Evolutionary conservation across 1,140 invertebrate species (phyloP).

Genomic region (Eriosoma lanigerum): DNA sequence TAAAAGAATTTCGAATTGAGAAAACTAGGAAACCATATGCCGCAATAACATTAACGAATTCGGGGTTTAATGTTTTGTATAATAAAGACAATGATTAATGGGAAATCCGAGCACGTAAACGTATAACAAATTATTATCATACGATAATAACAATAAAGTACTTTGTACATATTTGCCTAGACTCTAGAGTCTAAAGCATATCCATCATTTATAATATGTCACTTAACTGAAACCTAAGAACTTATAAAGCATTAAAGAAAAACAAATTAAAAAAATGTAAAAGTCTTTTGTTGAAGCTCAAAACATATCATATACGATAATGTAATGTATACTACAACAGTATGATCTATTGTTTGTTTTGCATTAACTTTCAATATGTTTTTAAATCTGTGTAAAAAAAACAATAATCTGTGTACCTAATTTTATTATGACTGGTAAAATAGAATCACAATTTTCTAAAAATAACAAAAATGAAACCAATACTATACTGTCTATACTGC

Average conservation of each 20-base stretch:
- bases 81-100: constrained; percentile 22
- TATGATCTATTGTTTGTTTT: not conserved
- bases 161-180: not conserved
- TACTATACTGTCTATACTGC: no score
- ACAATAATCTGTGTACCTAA: no score
- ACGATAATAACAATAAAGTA: constrained; percentile 19
- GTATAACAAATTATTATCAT: constrained; percentile 9
- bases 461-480: no score
- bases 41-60: not conserved
- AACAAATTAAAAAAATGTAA: not conserved
- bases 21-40: no score
- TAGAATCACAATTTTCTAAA: no score
- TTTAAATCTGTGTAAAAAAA: no score
- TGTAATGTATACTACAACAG: not conserved
- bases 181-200: no score
- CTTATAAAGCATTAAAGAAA: not conserved
- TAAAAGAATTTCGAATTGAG: no score
- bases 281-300: not conserved
- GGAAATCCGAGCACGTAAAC: constrained; percentile 5
- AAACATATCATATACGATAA: not conserved
- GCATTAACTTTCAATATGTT: no score
- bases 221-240: constrained; percentile 7
- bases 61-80: not conserved
- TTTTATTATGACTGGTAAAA: no score
- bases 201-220: constrained; percentile 13